These are phyloP conservation scores for Vireo griseus DNA, from an alignment of 2,797 vertebrate genomes.

Conservation along the genomic window DNA sequence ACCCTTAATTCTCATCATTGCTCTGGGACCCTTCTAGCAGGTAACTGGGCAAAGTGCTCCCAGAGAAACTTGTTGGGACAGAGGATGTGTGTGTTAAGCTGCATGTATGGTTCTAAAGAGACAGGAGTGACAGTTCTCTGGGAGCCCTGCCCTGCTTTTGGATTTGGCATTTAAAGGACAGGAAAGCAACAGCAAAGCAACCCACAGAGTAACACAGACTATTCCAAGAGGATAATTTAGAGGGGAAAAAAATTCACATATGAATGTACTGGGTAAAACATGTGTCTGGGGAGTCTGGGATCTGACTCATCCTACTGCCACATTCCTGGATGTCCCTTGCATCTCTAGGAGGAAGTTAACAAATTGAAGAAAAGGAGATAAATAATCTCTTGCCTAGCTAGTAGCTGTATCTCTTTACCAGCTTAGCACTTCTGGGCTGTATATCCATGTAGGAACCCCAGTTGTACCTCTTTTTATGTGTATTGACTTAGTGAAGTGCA, in stretches of 20 bases:
- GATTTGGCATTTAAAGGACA: neutral
- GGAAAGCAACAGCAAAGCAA: neutral
- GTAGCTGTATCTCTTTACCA: slow-evolving; percentile 38
- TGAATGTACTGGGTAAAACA: neutral
- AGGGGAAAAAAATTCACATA: fast-evolving
- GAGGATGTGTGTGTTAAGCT: fast-evolving
- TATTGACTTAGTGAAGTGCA: slow-evolving; percentile 76
- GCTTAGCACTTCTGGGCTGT: slow-evolving; percentile 46
- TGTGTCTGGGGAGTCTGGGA: neutral
- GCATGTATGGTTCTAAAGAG: fast-evolving
- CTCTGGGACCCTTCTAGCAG: neutral
- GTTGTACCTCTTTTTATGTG: slow-evolving; percentile 68
- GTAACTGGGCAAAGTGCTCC: neutral
- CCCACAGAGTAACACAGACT: neutral
- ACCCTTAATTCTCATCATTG: neutral
- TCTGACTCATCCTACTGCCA: neutral
- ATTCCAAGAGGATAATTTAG: neutral
- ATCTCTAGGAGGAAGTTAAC: neutral
- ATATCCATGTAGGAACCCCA: slow-evolving; percentile 54
- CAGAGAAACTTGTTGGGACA: neutral
- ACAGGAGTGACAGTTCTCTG: neutral
- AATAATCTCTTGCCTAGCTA: neutral
- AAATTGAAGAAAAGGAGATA: neutral
- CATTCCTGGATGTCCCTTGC: neutral
- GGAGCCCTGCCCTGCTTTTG: neutral